phyloP scores from a whole-genome alignment of 2,113 vertebrate species.

The Mohoua ochrocephala region DNA sequence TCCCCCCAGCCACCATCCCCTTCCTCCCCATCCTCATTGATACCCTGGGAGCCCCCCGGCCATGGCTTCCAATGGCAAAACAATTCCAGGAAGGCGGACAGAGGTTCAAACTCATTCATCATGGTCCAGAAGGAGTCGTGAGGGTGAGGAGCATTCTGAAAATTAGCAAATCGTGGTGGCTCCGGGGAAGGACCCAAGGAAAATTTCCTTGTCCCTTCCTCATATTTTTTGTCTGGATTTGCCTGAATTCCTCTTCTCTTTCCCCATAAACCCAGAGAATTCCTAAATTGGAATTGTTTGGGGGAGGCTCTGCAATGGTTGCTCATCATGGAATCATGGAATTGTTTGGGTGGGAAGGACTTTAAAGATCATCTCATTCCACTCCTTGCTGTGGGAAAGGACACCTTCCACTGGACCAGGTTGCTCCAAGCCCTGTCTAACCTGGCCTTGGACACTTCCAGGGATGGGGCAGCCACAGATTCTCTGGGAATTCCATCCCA shows the following conservation, averaged over 20 bases:
- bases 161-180: fast-evolving
- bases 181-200: fast-evolving
- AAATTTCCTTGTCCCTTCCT: not conserved
- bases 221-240: not conserved
- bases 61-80: not conserved
- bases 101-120: not conserved
- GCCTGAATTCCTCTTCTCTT: not conserved
- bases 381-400: not conserved
- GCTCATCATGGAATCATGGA: not conserved
- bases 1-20: not conserved
- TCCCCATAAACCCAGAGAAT: not conserved
- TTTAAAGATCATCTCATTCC: not conserved
- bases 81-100: not conserved
- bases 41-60: not conserved
- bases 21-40: fast-evolving
- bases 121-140: not conserved
- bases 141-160: not conserved
- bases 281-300: not conserved
- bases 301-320: not conserved
- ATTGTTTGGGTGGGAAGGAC: not conserved
- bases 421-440: fast-evolving
- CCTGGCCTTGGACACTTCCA: not conserved
- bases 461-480: not conserved
- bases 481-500: not conserved
- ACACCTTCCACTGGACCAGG: fast-evolving